phyloP scores from a whole-genome alignment of 2,113 vertebrate species.

The Poeciliopsis occidentalis region DNA sequence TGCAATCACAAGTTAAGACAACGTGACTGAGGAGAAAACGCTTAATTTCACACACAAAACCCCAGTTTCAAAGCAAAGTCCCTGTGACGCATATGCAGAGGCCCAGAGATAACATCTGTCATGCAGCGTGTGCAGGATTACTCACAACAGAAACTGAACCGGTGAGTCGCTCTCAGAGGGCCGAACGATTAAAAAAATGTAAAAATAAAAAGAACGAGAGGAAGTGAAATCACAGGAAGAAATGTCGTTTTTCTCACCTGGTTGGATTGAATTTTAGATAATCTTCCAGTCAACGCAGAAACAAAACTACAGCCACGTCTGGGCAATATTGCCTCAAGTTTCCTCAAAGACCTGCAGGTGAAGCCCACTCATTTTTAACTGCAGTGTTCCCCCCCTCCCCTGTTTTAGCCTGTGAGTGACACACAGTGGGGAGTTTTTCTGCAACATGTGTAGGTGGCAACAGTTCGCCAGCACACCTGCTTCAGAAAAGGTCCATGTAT shows the following conservation, averaged over 20 bases:
- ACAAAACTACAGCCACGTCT: not conserved
- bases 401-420: not conserved
- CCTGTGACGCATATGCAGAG: not conserved
- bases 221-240: constrained; percentile 60
- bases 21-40: constrained; percentile 1
- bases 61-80: constrained; percentile 7
- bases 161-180: constrained; percentile 14
- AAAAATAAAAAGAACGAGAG: constrained; percentile 22
- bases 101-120: not conserved
- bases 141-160: constrained; percentile 16
- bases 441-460: constrained; percentile 15
- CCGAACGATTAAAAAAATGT: constrained; percentile 25
- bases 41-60: constrained; percentile 22
- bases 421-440: constrained; percentile 33
- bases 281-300: constrained; percentile 1
- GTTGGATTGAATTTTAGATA: constrained; percentile 5
- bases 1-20: constrained; percentile 9
- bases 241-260: constrained; percentile 46
- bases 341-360: not conserved
- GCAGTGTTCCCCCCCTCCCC: constrained; percentile 20
- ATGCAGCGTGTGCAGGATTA: constrained; percentile 6
- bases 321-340: not conserved
- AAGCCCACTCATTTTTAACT: constrained; percentile 13
- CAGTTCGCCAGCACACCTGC: constrained; percentile 28
- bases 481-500: constrained; percentile 35